Evolutionary conservation across 1,140 invertebrate species (phyloP), one percentile per base, ranked within the genome.

Genomic region (Dinoponera quadriceps): DNA sequence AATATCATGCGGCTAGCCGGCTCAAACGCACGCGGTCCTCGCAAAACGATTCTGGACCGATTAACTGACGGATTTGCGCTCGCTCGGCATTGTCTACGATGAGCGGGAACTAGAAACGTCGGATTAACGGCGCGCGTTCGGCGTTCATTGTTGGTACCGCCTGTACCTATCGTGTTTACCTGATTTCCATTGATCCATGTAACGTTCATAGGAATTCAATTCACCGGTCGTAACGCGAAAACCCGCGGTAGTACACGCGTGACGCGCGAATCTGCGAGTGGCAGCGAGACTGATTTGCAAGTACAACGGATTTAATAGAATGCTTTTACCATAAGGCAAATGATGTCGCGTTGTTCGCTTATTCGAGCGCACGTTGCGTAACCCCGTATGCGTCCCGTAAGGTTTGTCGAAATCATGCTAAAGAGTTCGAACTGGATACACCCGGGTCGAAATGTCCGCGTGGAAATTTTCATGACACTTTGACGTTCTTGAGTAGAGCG

Each of bases 211-310:
- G 83, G 73, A 81, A 83, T 71, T 38, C 68, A 59, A 75, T 71
- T 82, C 7, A 7, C 81, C 55, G 71, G 18, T 16, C 20, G 55
- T 20, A 82, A 57, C 48, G 38, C 48, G 29, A 20, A 81, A 81
- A 82, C 25, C 27, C 22, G 51, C 65, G 62, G 29, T n/a, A 20
- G 22, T 20, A 49, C 22, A 80, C 33, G 65, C 66, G 54, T 71
- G 48, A 33, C 33, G 7, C 44, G 22, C n/a, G 51, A 78, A 78
- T 57, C 63, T 80, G 75, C 51, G 51, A 80, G 16, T 80, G 75
- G 63, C 75, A 80, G 75, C 33, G 14, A 69, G 69, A 71, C 75
- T 80, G 49, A 80, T 80, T 80, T 80, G 75, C 65, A 69, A 80
- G 51, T 80, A 69, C n/a, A 69, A 69, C 66, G 51, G 25, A 80